phyloP scores from a whole-genome alignment of 1,140 invertebrate genomes.

The Schlechtendalia chinensis region DNA sequence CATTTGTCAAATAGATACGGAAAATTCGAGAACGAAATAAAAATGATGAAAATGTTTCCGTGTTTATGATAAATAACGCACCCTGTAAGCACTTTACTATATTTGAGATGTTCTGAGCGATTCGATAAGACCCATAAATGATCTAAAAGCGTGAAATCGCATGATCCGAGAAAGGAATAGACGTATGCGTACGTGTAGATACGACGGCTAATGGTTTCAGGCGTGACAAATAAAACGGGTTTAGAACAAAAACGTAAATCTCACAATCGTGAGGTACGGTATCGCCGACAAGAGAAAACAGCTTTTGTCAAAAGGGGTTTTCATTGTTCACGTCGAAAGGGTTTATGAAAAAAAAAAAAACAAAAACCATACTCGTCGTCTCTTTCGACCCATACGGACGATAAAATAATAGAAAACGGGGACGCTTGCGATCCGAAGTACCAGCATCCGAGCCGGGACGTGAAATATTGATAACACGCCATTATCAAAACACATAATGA shows the following conservation, averaged over 20 bases:
- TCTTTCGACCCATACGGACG: not conserved
- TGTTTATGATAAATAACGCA: too few relatives aligned
- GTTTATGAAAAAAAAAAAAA: conserved; percentile 35
- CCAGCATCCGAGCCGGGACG: not conserved
- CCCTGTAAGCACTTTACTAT: too few relatives aligned
- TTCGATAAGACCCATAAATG: not conserved
- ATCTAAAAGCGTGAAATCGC: not conserved
- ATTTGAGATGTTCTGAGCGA: not conserved
- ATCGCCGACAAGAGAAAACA: conserved; percentile 18
- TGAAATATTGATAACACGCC: conserved; percentile 7
- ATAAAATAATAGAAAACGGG: conserved; percentile 33
- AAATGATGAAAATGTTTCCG: too few relatives aligned
- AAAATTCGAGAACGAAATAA: too few relatives aligned
- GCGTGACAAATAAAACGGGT: conserved; percentile 14
- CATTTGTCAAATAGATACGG: too few relatives aligned
- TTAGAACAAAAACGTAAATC: conserved; percentile 26
- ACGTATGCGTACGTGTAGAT: not conserved
- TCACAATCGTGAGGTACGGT: conserved; percentile 3
- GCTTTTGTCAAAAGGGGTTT: conserved; percentile 32
- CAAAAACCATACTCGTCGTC: conserved; percentile 16
- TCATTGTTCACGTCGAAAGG: conserved; percentile 16
- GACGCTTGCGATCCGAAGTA: not conserved
- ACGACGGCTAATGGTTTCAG: conserved; percentile 8
- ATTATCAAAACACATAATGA: conserved; percentile 16
- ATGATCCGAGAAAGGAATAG: not conserved